phyloP scores from a whole-genome alignment of 2,113 vertebrate species.

The Labrus mixtus region DNA sequence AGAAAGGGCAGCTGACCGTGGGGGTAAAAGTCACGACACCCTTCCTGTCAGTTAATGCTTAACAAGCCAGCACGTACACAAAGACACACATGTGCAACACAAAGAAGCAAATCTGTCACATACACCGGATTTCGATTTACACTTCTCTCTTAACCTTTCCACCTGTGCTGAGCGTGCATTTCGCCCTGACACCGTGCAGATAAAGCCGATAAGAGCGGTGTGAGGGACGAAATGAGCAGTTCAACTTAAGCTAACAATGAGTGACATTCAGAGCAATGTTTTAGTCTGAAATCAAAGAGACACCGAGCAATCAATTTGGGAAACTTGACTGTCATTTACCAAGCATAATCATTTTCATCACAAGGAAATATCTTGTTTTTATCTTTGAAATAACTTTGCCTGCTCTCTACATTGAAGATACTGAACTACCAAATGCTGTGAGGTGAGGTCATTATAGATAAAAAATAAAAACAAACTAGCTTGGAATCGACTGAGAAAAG shows the following conservation, averaged over 20 bases:
- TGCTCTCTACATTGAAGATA: not conserved
- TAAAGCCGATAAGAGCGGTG: conserved; percentile 24
- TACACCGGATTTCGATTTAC: conserved; percentile 19
- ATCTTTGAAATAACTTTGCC: conserved; percentile 3
- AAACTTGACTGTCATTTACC: not conserved
- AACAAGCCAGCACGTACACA: conserved; percentile 38
- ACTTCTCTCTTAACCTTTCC: conserved; percentile 30
- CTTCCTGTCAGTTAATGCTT: conserved; percentile 50
- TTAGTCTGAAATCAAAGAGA: not conserved
- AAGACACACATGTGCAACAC: conserved; percentile 5
- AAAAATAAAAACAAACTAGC: too few relatives aligned
- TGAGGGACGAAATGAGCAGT: conserved; percentile 6
- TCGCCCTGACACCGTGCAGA: conserved; percentile 12
- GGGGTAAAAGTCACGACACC: conserved; percentile 27
- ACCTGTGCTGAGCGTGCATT: conserved; percentile 37
- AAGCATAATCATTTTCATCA: conserved; percentile 7
- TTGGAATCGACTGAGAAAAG: too few relatives aligned
- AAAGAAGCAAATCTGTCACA: conserved; percentile 46
- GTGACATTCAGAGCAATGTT: not conserved
- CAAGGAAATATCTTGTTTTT: not conserved
- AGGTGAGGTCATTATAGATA: not conserved
- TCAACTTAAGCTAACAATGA: conserved; percentile 4
- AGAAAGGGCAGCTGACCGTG: conserved; percentile 6
- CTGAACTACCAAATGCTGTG: not conserved
- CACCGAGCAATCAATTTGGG: not conserved